Evolutionary conservation across 2,797 vertebrate genomes (phyloP).

Genomic region (Dromococcyx pavoninus): DNA sequence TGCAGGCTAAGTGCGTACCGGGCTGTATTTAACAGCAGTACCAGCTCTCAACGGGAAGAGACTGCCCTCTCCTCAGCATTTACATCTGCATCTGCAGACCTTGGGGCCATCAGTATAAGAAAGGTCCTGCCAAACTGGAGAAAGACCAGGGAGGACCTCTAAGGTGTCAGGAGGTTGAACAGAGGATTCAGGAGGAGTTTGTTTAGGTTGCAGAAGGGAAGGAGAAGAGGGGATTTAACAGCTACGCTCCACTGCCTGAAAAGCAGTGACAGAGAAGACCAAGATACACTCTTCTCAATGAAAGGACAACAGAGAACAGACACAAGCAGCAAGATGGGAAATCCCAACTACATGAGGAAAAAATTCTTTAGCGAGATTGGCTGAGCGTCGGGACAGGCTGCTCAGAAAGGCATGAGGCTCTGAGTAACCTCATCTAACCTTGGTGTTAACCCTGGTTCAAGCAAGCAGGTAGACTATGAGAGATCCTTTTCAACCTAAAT

Average conservation of each 20-base stretch:
- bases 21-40: accelerated
- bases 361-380: not conserved
- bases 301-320: not conserved
- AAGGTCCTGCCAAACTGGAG: not conserved
- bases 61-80: not conserved
- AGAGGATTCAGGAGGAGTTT: not conserved
- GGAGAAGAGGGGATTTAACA: not conserved
- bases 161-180: not conserved
- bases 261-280: not conserved
- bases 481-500: not conserved
- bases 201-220: not conserved
- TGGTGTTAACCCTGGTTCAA: not conserved
- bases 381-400: not conserved
- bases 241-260: not conserved
- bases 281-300: not conserved
- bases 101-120: not conserved
- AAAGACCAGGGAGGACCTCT: not conserved
- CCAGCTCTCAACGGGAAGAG: not conserved
- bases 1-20: not conserved
- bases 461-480: not conserved
- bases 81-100: not conserved
- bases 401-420: not conserved
- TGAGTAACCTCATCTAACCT: not conserved
- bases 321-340: not conserved
- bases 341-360: not conserved